Evolutionary conservation across 2,797 vertebrate genomes (phyloP).

Genomic region (Eidolon dupreanum): DNA sequence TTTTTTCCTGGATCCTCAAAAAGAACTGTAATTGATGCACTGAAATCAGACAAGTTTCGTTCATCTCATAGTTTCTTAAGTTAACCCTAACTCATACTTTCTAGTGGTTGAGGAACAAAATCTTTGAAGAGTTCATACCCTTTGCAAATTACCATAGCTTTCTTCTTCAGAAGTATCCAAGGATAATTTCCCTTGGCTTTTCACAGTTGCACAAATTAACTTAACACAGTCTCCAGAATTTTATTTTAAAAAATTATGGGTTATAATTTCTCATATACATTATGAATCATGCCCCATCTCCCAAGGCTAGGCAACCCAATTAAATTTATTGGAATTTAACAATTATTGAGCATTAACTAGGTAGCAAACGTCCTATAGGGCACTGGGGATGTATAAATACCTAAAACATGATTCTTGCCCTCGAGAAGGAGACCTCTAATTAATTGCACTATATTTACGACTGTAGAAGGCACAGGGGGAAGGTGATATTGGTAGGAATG

Average conservation of each 20-base stretch:
- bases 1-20: constrained; percentile 64
- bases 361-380: neutral
- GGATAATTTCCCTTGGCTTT: constrained; percentile 61
- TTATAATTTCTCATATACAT: neutral
- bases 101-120: constrained; percentile 34
- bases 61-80: constrained; percentile 72
- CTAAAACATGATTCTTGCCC: neutral
- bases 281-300: neutral
- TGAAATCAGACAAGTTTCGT: constrained; percentile 71
- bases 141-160: constrained; percentile 65
- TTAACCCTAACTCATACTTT: constrained; percentile 68
- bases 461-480: neutral
- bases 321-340: constrained; percentile 35
- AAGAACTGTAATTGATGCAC: constrained; percentile 66
- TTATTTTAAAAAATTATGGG: constrained; percentile 32
- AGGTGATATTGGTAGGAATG: neutral
- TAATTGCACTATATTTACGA: neutral
- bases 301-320: neutral
- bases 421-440: neutral
- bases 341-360: constrained; percentile 10
- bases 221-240: constrained; percentile 37
- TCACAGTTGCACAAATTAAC: constrained; percentile 54
- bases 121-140: constrained; percentile 64
- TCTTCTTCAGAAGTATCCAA: constrained; percentile 59
- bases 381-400: neutral